These are phyloP conservation scores for Emmelina monodactyla DNA, from an alignment of 2,888 invertebrate species.

Conservation along the genomic window DNA sequence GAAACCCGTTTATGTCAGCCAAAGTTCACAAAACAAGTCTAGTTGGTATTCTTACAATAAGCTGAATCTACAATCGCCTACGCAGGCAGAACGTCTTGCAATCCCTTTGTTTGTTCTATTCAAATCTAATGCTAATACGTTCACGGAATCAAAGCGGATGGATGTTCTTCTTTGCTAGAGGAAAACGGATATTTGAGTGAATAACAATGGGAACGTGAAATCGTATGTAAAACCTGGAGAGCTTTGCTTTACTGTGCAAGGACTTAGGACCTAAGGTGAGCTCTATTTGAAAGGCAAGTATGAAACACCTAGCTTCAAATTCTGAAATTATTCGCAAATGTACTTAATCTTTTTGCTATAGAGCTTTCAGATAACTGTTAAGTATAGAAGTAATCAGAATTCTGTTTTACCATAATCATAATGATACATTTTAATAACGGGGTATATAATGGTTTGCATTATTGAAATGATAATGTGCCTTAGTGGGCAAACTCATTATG, in stretches of 20 bases:
- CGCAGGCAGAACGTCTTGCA: slow-evolving; percentile 61
- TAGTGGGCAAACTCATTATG: slow-evolving; percentile 1
- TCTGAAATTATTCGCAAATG: no score
- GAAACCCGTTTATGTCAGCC: no score
- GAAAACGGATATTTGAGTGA: slow-evolving; percentile 45
- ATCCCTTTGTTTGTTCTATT: slow-evolving; percentile 66
- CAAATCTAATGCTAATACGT: slow-evolving; percentile 64
- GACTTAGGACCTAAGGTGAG: no score
- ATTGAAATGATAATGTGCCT: not conserved
- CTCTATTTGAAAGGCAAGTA: no score
- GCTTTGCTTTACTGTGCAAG: no score
- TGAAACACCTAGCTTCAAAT: no score
- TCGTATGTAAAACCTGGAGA: not conserved
- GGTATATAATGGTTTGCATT: no score
- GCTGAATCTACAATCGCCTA: slow-evolving; percentile 61
- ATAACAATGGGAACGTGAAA: slow-evolving; percentile 31
- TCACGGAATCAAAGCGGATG: slow-evolving; percentile 57
- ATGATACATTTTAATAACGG: no score
- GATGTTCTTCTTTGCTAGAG: slow-evolving; percentile 49
- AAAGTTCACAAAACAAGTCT: no score
- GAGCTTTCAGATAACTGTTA: not conserved
- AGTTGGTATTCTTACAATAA: slow-evolving; percentile 35
- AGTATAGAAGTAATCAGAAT: not conserved
- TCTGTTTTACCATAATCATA: no score
- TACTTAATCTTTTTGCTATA: not conserved